Evolutionary conservation across 2,888 invertebrate species (phyloP), one percentile per base, ranked within the genome.

Genomic region (Apotomis capreana): DNA sequence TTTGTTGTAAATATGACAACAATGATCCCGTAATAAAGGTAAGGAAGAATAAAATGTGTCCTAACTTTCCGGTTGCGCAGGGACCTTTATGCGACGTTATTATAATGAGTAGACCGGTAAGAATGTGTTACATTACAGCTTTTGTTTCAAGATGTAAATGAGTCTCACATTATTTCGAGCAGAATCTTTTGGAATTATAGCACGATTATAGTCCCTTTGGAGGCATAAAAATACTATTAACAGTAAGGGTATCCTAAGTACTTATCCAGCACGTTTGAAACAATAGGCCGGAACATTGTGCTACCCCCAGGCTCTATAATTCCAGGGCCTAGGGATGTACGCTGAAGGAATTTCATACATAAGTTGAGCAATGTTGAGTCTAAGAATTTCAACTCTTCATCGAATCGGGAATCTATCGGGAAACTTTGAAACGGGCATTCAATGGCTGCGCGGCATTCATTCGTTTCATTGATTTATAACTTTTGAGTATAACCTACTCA

Each of bases 371-470:
- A 61, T 67, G 26, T 26, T 3, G 26, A 61, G 26, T 57, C 40
- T 55, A 71, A 71, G 49, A 57, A 71, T 71, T 71, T 71, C 26
- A 57, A 15, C 57, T 36, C 60, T 68, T 44, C 52, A 54, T 67
- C 55, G 61, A 61, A 49, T 67, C 49, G 13, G 36, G 44, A 54
- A 37, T 61, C 57, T 57, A 67, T 58, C n/a, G 13, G 46, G 36
- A 49, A 70, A 67, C 60, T 65, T 70, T 55, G 61, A 40, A 55
- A 70, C 12, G 70, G 44, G 60, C 15, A 60, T 70, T 55, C 15
- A 67, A 61, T 51, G 49, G 46, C 49, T 51, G 15, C 15, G 6
- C 36, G 36, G 37, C 37, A 49, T 46, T 46, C 68, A 5, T 26
- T n/a, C 13, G 36, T 67, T 67, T 49, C 55, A 67, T 67, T 58